Evolutionary conservation across 2,797 vertebrate genomes (phyloP).

Genomic region (Eremophila alpestris): DNA sequence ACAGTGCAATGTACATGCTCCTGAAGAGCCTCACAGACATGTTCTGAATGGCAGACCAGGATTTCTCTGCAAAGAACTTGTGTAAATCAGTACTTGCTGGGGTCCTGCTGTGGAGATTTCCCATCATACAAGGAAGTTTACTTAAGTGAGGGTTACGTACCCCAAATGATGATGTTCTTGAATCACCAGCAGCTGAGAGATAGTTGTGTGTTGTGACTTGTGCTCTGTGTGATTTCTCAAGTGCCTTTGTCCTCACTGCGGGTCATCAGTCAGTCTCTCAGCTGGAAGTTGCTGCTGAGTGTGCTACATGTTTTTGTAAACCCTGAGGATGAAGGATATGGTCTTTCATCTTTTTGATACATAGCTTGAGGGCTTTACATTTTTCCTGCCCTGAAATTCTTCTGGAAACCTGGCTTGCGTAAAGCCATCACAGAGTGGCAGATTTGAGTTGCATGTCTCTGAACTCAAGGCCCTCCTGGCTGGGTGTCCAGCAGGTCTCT

Average conservation of each 20-base stretch:
- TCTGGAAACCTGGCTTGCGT: background rate
- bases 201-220: background rate
- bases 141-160: background rate
- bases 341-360: background rate
- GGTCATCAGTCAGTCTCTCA: background rate
- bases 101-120: background rate
- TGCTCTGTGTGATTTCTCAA: slow-evolving; percentile 9
- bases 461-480: background rate
- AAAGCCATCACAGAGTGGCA: background rate
- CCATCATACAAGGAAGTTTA: background rate
- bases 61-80: background rate
- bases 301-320: background rate
- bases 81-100: background rate
- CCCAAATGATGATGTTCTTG: background rate
- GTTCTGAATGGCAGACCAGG: background rate
- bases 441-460: background rate
- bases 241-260: background rate
- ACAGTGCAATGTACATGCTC: no score
- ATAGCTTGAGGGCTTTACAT: background rate
- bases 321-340: background rate
- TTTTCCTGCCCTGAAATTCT: background rate
- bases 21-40: background rate
- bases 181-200: background rate
- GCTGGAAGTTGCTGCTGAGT: background rate
- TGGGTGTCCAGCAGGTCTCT: background rate